Evolutionary conservation across 2,797 vertebrate genomes (phyloP).

Genomic region (Meriones psammophilus): DNA sequence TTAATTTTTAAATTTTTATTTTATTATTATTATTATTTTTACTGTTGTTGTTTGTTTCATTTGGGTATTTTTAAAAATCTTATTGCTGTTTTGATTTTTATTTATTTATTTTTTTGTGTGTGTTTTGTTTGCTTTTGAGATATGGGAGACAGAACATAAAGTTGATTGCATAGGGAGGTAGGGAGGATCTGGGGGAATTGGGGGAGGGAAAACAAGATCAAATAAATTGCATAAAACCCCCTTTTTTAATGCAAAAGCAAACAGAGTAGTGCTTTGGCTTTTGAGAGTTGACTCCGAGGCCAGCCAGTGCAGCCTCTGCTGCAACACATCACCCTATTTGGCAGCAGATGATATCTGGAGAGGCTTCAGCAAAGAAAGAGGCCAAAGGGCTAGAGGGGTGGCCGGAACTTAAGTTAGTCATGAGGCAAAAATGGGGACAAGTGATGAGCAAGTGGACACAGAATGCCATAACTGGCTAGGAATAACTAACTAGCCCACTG

Average conservation of each 20-base stretch:
- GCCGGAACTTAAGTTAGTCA: not conserved
- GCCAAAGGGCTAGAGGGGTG: slow-evolving; percentile 22
- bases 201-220: too few relatives aligned
- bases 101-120: not conserved
- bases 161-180: not conserved
- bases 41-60: too few relatives aligned
- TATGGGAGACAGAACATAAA: not conserved
- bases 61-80: too few relatives aligned
- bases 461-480: slow-evolving; percentile 8
- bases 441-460: not conserved
- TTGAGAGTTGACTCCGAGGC: not conserved
- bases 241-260: not conserved
- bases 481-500: not conserved
- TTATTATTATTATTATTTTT: too few relatives aligned
- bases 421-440: not conserved
- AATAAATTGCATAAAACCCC: not conserved
- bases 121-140: not conserved
- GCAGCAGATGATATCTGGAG: slow-evolving; percentile 7
- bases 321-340: not conserved
- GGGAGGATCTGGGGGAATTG: not conserved
- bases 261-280: not conserved
- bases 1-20: too few relatives aligned
- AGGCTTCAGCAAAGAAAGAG: not conserved
- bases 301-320: not conserved
- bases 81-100: not conserved